Base-by-base conservation (phyloP, 2,797 vertebrate species). In the Smutsia temminckii region DNA sequence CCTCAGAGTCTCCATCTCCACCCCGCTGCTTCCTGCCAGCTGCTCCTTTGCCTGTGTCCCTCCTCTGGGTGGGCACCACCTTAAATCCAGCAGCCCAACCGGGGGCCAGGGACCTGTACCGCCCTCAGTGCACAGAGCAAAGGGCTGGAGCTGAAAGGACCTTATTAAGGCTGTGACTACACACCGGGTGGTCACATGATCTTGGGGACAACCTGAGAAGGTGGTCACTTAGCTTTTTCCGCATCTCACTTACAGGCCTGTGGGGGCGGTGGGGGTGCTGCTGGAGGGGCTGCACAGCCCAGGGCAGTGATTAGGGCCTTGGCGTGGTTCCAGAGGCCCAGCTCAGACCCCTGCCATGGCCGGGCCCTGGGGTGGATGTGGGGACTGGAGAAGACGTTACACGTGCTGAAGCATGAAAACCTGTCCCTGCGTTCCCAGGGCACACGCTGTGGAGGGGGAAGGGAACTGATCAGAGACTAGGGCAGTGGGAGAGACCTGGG, bases 181-280 rank as follows among this genome's bases (percentile, higher is more conserved):
- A 87, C 6, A 46, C 86, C 1, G 2, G 72, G 68, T 21, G 69
- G 95, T 95, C 97, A 97, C 46, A n/a, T 16, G 93, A 96, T 96
- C 95, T 92, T 61, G 55, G 69, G 78, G 81, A 96, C 95, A 97
- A 96, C 95, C 95, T 96, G 97, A 97, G 95, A 96, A 85, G 91
- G 85, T 93, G 97, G 93, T 68, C 95, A 94, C 78, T 89, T 78
- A 55, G 78, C 51, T 78, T 79, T 95, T 91, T 92, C 95, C 95
- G 79, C 74, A 63, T 92, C 96, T 97, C 97, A 89, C 90, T 97
- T 96, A 96, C 94, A 75, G 91, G 89, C 20, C 1, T 40, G 74
- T 16, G 57, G 46, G 46, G 46, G 42, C 9, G 42, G 42, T 9
- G 42, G 8, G 46, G 42, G 10, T 11, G 59, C 72, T 27, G 49